Percentiles rank a stretch among this genome's conserved stretches.
Conservation (phyloP, 2,888 invertebrate genomes). For the Parascotia fuliginaria region DNA sequence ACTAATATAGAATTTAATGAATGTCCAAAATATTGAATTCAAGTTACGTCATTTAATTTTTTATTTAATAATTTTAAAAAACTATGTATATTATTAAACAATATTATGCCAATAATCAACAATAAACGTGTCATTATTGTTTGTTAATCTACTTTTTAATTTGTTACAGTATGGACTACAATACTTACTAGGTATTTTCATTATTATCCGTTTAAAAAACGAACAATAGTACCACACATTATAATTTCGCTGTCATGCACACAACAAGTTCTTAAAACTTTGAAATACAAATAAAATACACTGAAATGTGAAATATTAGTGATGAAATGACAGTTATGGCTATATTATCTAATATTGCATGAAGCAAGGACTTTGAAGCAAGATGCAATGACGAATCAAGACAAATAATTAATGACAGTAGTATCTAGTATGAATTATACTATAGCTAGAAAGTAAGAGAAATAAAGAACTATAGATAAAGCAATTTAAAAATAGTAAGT, state of each 20-base stretch:
- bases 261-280: neutral
- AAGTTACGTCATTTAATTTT: no score
- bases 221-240: neutral
- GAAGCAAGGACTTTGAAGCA: conserved; percentile 23
- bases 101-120: no score
- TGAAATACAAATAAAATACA: neutral
- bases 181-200: no score
- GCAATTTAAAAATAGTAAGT: conserved; percentile 16
- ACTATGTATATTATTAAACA: no score
- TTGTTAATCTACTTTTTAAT: neutral
- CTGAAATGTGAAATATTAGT: neutral
- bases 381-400: conserved; percentile 27
- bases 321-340: neutral
- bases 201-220: neutral
- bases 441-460: conserved; percentile 15
- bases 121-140: neutral
- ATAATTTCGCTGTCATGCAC: neutral
- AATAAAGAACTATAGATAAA: conserved; percentile 26
- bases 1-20: neutral
- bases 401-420: conserved; percentile 14
- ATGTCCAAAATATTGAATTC: neutral
- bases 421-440: conserved; percentile 12
- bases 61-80: no score
- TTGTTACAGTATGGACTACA: no score
- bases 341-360: neutral